phyloP scores from a whole-genome alignment of 23 tunicate genomes.

The Halocynthia aurantium region DNA sequence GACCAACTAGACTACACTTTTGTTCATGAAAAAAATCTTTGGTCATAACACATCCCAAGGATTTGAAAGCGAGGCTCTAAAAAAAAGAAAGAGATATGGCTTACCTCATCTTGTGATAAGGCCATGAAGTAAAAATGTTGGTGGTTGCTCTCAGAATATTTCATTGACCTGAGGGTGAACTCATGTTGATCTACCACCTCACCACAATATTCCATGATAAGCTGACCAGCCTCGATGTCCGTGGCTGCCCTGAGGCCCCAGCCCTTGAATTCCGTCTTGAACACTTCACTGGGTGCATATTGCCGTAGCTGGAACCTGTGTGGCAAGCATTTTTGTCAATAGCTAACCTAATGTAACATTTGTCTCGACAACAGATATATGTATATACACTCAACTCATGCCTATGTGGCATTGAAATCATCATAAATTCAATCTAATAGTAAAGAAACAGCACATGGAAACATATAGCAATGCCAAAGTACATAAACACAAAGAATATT shows the following conservation, averaged over 20 bases:
- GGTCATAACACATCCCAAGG: not conserved
- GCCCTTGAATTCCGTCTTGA: conserved; percentile 78
- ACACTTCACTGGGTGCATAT: conserved; percentile 76
- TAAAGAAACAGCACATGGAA: not conserved
- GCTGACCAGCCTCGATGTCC: conserved; percentile 33
- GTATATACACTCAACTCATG: no score
- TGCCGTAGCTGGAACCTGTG: conserved; percentile 63
- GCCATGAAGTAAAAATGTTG: conserved; percentile 99
- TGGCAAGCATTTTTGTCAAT: not conserved
- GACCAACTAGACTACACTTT: not conserved
- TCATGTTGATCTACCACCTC: conserved; percentile 73
- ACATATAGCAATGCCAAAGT: not conserved
- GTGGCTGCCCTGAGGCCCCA: conserved; percentile 70
- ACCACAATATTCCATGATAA: conserved; percentile 95
- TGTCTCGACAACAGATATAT: not conserved
- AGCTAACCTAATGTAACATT: not conserved
- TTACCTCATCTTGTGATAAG: conserved; percentile 78
- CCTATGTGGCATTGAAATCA: not conserved
- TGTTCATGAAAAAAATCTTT: not conserved
- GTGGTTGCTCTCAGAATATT: conserved; percentile 55
- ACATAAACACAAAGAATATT: no score
- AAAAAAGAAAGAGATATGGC: not conserved
- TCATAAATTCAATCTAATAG: not conserved
- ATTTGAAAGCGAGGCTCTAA: not conserved
- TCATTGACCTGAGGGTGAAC: conserved; percentile 58